Percentiles rank a stretch among this genome's conserved stretches.
Conservation (phyloP, 2,888 invertebrate genomes). For the Zhengitettix transpicula region DNA sequence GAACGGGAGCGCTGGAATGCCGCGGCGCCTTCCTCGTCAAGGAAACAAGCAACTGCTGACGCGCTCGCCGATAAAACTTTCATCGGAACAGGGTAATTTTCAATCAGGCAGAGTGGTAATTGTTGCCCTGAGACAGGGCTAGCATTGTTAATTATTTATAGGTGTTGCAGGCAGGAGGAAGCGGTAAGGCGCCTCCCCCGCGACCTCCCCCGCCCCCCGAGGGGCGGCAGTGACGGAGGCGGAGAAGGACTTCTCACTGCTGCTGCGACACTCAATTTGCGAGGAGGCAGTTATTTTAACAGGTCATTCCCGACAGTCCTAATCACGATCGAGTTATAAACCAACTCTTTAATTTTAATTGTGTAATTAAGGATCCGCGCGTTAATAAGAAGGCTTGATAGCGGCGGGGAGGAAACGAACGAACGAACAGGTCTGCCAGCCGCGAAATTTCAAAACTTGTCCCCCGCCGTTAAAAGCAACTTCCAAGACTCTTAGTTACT, state of each 20-base stretch:
- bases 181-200: neutral
- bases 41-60: no score
- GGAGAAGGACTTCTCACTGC: no score
- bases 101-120: neutral
- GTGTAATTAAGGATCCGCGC: constrained; percentile 2
- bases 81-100: neutral
- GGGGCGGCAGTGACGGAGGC: no score
- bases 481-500: no score
- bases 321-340: neutral
- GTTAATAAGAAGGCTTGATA: neutral
- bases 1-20: no score
- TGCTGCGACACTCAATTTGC: neutral
- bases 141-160: neutral
- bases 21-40: no score
- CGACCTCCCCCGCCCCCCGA: no score
- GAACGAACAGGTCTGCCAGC: no score
- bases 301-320: neutral
- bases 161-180: neutral
- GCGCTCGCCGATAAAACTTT: no score
- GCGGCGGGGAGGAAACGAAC: neutral
- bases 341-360: constrained; percentile 4
- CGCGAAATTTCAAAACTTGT: no score
- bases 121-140: neutral
- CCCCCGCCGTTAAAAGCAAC: no score
- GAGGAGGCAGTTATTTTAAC: neutral